Percentiles rank a stretch among this genome's conserved stretches.
Evolutionary conservation across 2,113 vertebrate genomes (phyloP).

Genomic region (Aplodontia rufa): DNA sequence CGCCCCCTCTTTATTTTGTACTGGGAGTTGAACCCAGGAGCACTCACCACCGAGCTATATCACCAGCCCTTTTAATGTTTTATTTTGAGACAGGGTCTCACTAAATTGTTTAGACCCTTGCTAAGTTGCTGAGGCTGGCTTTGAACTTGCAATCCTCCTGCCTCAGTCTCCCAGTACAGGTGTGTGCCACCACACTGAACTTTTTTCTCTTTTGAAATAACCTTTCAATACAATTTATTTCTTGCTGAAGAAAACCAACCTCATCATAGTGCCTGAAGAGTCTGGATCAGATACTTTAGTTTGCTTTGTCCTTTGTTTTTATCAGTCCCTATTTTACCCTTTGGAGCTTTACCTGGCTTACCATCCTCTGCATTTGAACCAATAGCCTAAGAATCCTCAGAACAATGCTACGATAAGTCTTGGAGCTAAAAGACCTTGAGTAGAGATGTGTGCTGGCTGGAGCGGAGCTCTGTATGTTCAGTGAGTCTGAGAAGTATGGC

Average conservation of each 20-base stretch:
- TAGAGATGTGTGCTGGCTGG: not conserved
- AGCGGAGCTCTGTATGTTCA: not conserved
- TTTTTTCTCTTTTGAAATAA: not conserved
- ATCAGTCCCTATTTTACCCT: not conserved
- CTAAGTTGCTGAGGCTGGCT: too few relatives aligned
- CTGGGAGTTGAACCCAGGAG: too few relatives aligned
- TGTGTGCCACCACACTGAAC: too few relatives aligned
- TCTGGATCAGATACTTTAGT: not conserved
- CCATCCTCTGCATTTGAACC: not conserved
- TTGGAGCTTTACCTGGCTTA: not conserved
- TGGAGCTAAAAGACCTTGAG: not conserved
- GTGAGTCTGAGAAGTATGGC: not conserved
- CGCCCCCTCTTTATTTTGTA: too few relatives aligned
- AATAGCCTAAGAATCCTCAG: not conserved
- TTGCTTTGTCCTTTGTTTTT: not conserved
- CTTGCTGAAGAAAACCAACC: not conserved
- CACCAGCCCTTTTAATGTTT: too few relatives aligned
- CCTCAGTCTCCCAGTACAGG: too few relatives aligned
- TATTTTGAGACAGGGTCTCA: too few relatives aligned
- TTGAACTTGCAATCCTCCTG: too few relatives aligned
- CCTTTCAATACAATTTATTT: not conserved
- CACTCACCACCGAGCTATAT: too few relatives aligned
- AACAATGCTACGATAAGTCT: not conserved
- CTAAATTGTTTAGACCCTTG: too few relatives aligned
- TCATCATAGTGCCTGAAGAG: not conserved